Percentiles rank a stretch among this genome's conserved stretches.
Evolutionary conservation across 2,113 vertebrate genomes (phyloP).

Genomic region (Vanacampus margaritifer): DNA sequence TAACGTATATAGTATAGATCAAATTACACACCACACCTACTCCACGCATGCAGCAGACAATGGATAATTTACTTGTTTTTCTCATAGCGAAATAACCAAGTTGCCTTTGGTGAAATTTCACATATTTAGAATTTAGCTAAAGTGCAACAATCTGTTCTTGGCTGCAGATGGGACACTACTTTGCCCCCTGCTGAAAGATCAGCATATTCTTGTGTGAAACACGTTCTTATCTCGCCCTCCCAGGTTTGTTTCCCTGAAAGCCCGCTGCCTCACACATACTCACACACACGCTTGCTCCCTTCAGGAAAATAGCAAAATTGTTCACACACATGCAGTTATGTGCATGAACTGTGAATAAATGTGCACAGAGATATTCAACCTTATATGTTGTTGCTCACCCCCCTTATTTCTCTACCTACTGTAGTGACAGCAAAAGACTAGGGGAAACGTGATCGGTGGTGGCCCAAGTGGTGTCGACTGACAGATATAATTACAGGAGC

Average conservation of each 20-base stretch:
- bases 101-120: conserved; percentile 6
- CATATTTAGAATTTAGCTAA: conserved; percentile 21
- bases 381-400: conserved; percentile 4
- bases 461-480: conserved; percentile 64
- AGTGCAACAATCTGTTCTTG: conserved; percentile 46
- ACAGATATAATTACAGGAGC: conserved; percentile 74
- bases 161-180: conserved; percentile 40
- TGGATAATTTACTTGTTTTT: conserved; percentile 5
- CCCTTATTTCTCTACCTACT: conserved; percentile 18
- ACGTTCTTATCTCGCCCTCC: conserved; percentile 58
- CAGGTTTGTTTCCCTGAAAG: conserved; percentile 61
- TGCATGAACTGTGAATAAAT: conserved; percentile 28
- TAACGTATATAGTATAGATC: background rate
- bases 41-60: background rate
- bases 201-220: conserved; percentile 50
- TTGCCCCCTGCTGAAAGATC: conserved; percentile 49
- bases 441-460: conserved; percentile 61
- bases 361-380: conserved; percentile 28
- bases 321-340: conserved; percentile 49
- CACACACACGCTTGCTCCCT: conserved; percentile 22
- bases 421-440: conserved; percentile 43
- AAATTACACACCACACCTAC: conserved; percentile 7
- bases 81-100: conserved; percentile 10
- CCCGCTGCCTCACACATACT: conserved; percentile 23
- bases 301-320: conserved; percentile 34